Percentiles rank a stretch among this genome's conserved stretches.
These are phyloP conservation scores for Australoheros scitulus DNA, from an alignment of 2,113 vertebrate species.

Conservation along the genomic window DNA sequence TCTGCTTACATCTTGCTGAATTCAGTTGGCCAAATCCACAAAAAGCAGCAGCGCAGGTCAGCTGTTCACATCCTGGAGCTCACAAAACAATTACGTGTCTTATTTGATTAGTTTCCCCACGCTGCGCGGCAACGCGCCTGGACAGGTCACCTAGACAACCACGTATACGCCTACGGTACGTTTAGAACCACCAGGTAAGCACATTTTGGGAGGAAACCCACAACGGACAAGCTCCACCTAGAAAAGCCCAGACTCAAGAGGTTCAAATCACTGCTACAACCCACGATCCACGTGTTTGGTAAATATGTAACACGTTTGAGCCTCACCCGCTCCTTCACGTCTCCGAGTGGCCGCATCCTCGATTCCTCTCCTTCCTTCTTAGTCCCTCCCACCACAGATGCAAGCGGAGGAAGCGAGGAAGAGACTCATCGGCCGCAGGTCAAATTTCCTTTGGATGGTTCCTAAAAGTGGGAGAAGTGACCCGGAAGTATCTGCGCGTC, in stretches of 20 bases:
- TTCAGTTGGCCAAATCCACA: background rate
- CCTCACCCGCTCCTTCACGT: background rate
- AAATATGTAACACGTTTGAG: background rate
- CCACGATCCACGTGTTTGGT: background rate
- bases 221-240: background rate
- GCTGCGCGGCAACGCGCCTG: background rate
- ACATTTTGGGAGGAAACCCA: background rate
- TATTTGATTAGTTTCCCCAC: background rate
- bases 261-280: background rate
- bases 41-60: background rate
- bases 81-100: background rate
- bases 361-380: background rate
- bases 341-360: background rate
- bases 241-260: background rate
- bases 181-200: background rate
- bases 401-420: background rate
- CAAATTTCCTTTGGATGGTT: background rate
- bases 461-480: constrained; percentile 3
- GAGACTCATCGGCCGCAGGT: background rate
- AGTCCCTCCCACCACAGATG: background rate
- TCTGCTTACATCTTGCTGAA: background rate
- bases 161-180: background rate
- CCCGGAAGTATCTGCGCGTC: background rate
- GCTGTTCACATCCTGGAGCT: background rate
- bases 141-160: background rate